Conservation (phyloP, 2,797 vertebrate genomes). For the Xerus rutilus region DNA sequence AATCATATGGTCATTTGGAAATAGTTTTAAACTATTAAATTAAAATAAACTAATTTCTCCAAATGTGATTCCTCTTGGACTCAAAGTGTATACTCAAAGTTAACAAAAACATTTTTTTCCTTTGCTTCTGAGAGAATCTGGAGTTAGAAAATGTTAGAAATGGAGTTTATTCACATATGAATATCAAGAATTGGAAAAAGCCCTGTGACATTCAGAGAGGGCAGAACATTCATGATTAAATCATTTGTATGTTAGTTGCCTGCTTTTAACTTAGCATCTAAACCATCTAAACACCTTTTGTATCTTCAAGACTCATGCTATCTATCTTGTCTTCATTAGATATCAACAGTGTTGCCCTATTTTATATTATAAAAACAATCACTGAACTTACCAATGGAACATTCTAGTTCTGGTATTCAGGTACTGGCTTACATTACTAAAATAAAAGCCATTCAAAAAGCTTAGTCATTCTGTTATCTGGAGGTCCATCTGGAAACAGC, state of each 20-base stretch:
- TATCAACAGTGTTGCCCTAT: not conserved
- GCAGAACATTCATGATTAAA: not conserved
- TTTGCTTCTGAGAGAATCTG: slow-evolving; percentile 4
- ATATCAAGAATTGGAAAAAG: slow-evolving; percentile 16
- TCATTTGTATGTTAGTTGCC: not conserved
- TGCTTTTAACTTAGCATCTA: not conserved
- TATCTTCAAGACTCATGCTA: not conserved
- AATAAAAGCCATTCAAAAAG: not conserved
- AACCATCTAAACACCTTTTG: not conserved
- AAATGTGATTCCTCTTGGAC: slow-evolving; percentile 26
- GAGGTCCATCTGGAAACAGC: not conserved
- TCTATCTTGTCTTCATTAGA: not conserved
- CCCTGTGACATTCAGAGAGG: not conserved
- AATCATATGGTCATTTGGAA: slow-evolving; percentile 45
- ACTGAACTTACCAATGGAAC: not conserved
- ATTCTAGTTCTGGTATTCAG: not conserved
- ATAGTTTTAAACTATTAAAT: slow-evolving; percentile 34
- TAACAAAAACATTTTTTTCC: not conserved
- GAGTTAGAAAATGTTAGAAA: slow-evolving; percentile 42
- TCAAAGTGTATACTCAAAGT: slow-evolving; percentile 44
- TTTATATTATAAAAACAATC: not conserved
- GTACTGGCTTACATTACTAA: not conserved
- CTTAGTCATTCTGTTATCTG: not conserved
- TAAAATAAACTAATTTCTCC: slow-evolving; percentile 38
- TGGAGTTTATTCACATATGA: not conserved